These are phyloP conservation scores for Trachelus stipa DNA, from an alignment of 2,888 invertebrate species.

Conservation along the genomic window DNA sequence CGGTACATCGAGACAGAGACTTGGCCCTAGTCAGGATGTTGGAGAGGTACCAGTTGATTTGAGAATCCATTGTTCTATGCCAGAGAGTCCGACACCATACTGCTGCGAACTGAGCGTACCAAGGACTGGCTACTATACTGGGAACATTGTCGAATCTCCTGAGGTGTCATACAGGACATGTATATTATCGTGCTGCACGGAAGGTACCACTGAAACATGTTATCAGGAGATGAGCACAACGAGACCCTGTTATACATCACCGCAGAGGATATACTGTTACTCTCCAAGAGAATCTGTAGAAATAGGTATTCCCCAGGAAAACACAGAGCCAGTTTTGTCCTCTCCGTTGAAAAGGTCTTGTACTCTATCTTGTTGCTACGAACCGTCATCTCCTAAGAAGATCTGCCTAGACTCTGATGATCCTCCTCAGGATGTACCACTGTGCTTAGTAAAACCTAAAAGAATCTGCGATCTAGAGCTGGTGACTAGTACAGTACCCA, in stretches of 20 bases:
- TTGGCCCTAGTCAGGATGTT: conserved; percentile 55
- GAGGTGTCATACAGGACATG: conserved; percentile 34
- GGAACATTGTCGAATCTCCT: conserved; percentile 30
- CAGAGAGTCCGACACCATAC: conserved; percentile 30
- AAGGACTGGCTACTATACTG: conserved; percentile 38
- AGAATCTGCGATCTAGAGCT: conserved; percentile 39
- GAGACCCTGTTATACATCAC: conserved; percentile 43
- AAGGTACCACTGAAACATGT: conserved; percentile 31
- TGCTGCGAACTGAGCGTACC: conserved; percentile 45
- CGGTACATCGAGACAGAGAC: conserved; percentile 60
- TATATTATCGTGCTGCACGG: conserved; percentile 49
- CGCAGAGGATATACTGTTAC: conserved; percentile 42
- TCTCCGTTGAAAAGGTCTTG: conserved; percentile 43
- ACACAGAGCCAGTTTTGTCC: conserved; percentile 10
- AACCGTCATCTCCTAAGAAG: conserved; percentile 45
- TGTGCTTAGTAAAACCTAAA: conserved; percentile 65
- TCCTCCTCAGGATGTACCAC: conserved; percentile 63
- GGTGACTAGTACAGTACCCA: conserved; percentile 49
- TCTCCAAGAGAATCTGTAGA: conserved; percentile 47
- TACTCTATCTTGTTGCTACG: conserved; percentile 47
- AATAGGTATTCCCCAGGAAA: conserved; percentile 20
- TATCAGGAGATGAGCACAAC: conserved; percentile 43
- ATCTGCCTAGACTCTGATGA: conserved; percentile 42
- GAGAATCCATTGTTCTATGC: conserved; percentile 46
- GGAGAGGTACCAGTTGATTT: conserved; percentile 58